phyloP scores from a whole-genome alignment of 2,888 invertebrate species.

The Erebia aethiops region DNA sequence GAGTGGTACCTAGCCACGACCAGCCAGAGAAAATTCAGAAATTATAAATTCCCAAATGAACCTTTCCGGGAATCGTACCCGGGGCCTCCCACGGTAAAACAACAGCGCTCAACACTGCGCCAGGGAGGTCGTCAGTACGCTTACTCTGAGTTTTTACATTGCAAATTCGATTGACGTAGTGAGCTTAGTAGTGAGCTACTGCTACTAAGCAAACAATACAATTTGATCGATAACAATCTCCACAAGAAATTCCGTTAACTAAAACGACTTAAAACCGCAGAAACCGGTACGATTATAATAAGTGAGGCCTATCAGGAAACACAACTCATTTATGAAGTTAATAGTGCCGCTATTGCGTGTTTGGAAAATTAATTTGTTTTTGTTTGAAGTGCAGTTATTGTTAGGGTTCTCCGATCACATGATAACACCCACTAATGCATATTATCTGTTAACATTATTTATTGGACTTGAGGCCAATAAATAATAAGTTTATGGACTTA shows the following conservation, averaged over 20 bases:
- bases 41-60: too few species aligned
- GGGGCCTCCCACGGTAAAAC: too few species aligned
- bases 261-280: slow-evolving; percentile 47
- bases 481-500: neutral
- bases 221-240: slow-evolving; percentile 37
- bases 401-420: slow-evolving; percentile 48
- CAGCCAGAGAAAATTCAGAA: too few species aligned
- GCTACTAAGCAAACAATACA: slow-evolving; percentile 18
- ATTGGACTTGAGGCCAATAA: neutral
- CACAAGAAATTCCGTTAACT: slow-evolving; percentile 34
- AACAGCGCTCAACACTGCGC: too few species aligned
- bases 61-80: too few species aligned
- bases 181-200: too few species aligned
- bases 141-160: too few species aligned
- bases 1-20: too few species aligned
- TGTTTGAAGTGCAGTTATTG: slow-evolving; percentile 53
- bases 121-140: too few species aligned
- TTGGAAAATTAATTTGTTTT: slow-evolving; percentile 73
- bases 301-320: slow-evolving; percentile 59
- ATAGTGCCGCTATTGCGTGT: slow-evolving; percentile 73
- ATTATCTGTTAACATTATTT: slow-evolving; percentile 3
- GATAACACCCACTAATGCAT: neutral
- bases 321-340: slow-evolving; percentile 67
- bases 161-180: too few species aligned
- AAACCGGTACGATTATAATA: slow-evolving; percentile 61